Conservation (phyloP, 2,888 invertebrate genomes). For the Acleris literana region DNA sequence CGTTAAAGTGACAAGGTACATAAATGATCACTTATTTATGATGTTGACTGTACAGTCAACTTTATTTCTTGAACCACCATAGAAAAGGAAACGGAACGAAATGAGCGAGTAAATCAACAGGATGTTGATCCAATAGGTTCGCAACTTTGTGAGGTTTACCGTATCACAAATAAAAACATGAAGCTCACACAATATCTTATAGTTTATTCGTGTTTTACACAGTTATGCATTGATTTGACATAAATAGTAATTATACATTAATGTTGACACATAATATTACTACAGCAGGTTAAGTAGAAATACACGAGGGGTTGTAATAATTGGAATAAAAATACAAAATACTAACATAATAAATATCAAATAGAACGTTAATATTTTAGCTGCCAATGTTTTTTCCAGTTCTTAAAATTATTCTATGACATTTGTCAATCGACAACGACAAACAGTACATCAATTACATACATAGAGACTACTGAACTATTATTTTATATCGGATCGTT, state of each 20-base stretch:
- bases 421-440: constrained; percentile 1
- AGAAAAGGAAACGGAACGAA: too few relatives aligned
- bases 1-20: too few relatives aligned
- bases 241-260: constrained; percentile 24
- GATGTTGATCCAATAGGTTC: too few relatives aligned
- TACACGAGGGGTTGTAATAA: constrained; percentile 15
- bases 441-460: constrained; percentile 8
- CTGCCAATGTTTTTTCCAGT: constrained; percentile 25
- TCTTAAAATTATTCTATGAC: constrained; percentile 6
- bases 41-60: too few relatives aligned
- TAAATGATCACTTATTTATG: too few relatives aligned
- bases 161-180: constrained; percentile 44
- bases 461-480: constrained; percentile 30
- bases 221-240: constrained; percentile 38
- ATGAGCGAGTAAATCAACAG: too few relatives aligned
- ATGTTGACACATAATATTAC: constrained; percentile 20
- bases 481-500: constrained; percentile 21
- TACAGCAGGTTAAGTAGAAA: constrained; percentile 11
- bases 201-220: constrained; percentile 50
- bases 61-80: too few relatives aligned
- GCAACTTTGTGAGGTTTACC: too few relatives aligned
- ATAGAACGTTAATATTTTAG: constrained; percentile 21
- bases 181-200: constrained; percentile 45
- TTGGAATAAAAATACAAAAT: constrained; percentile 12
- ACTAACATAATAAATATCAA: constrained; percentile 7